Base-by-base conservation (phyloP, 2,888 invertebrate genomes). In the Metacarcinus magister region DNA sequence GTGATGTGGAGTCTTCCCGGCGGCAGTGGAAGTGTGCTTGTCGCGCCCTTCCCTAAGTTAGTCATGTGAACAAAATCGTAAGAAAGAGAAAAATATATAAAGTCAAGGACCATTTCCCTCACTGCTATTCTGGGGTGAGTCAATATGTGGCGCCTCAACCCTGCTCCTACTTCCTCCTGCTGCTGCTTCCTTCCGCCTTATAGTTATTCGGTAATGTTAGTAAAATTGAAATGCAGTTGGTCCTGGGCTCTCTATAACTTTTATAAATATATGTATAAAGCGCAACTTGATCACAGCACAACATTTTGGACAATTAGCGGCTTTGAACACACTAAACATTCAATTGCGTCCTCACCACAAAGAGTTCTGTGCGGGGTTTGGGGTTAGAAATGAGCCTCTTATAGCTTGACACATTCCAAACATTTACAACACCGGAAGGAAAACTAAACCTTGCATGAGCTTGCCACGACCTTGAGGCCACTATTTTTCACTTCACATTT, bases 21-120 rank as follows among this genome's bases (percentile, higher is more conserved):
- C 82, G 82, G 82, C 82, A 32, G 82, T 5, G 82, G 82, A 87
- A 87, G 87, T 39, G 87, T 87, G 87, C 87, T 87, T 39, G 39
- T 39, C 87, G 39, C 87, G 8, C 3, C 87, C 75, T 75, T n/a
- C 28, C 5, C 28, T 10, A 75, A 75, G 75, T 87, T 39, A 87
- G 32, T 87, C 87, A 87, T 19, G 87, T 8, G 39, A 32, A 87
- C 87, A 39, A 87, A 87, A 39, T 39, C 87, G 87, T 39, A 23
- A 32, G 87, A 87, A 87, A 39, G 39, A 39, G 39, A 39, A 39
- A 39, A 39, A 87, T 39, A 87, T 10, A 39, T 39, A 39, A 3
- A 2, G 87, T 87, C 39, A 39, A 32, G 87, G 87, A 39, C 87
- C 39, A 39, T 39, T 87, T 87, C 39, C 39, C 87, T 13, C 87